Evolutionary conservation across 2,113 vertebrate species (phyloP).

Genomic region (Condylura cristata): DNA sequence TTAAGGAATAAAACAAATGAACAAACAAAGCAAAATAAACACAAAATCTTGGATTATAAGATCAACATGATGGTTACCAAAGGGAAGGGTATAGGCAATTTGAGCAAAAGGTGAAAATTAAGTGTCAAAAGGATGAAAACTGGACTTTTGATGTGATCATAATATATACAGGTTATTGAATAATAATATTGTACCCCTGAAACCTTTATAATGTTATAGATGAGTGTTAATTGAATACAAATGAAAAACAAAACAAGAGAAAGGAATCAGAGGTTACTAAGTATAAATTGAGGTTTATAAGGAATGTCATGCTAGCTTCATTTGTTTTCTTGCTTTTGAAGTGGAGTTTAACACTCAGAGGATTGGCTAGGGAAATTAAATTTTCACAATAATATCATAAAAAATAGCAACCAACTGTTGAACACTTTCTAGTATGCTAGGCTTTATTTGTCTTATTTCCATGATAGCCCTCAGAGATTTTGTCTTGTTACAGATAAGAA

Average conservation of each 20-base stretch:
- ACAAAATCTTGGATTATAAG: background rate
- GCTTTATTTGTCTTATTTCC: background rate
- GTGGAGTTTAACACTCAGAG: background rate
- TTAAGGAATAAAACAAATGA: background rate
- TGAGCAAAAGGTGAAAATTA: background rate
- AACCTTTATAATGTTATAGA: background rate
- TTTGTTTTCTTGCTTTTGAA: slow-evolving; percentile 49
- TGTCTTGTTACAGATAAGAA: slow-evolving; percentile 6
- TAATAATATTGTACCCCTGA: background rate
- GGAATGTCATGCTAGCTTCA: background rate
- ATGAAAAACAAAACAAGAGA: background rate
- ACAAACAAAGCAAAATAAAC: background rate
- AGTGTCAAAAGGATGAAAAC: background rate
- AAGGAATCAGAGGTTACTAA: background rate
- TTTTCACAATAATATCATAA: slow-evolving; percentile 34
- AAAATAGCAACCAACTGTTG: background rate
- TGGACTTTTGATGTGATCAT: background rate
- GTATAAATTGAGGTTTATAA: background rate
- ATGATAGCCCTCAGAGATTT: background rate
- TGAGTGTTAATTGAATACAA: background rate
- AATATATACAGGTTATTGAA: background rate
- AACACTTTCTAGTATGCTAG: background rate
- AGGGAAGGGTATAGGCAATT: background rate
- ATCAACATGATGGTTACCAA: background rate
- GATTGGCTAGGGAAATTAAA: background rate